Conservation (phyloP, 2,113 vertebrate genomes). For the Semnopithecus entellus region DNA sequence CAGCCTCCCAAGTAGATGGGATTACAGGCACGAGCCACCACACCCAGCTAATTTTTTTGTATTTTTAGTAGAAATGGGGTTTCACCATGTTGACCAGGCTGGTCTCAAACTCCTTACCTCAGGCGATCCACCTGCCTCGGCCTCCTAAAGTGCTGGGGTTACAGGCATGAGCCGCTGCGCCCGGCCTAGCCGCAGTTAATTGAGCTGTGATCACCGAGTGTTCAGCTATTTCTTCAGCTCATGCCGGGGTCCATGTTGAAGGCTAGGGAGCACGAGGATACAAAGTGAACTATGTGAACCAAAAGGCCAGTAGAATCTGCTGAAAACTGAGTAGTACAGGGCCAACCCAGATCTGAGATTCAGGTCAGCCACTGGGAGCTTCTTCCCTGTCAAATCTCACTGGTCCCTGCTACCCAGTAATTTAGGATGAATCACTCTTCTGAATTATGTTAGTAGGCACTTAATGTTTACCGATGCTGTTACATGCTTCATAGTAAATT, state of each 20-base stretch:
- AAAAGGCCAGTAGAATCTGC: neutral
- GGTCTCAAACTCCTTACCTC: too few species aligned
- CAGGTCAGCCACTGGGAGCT: neutral
- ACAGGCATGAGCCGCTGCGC: too few species aligned
- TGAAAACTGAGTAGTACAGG: neutral
- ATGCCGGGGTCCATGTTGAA: neutral
- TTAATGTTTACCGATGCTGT: neutral
- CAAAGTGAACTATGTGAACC: neutral
- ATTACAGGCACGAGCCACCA: too few species aligned
- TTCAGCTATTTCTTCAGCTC: neutral
- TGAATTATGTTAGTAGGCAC: neutral
- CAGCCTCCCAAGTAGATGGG: too few species aligned
- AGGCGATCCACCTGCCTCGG: too few species aligned
- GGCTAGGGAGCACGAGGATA: neutral
- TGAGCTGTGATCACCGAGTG: neutral
- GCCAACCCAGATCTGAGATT: neutral
- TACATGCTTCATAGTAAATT: slow-evolving; percentile 8
- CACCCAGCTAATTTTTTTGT: too few species aligned
- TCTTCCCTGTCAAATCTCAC: neutral
- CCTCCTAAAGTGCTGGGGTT: too few species aligned
- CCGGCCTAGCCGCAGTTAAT: neutral
- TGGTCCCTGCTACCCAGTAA: neutral
- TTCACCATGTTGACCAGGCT: too few species aligned
- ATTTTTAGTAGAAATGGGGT: too few species aligned
- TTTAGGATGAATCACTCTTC: neutral